phyloP scores from a whole-genome alignment of 2,888 invertebrate species.

The Agrilus biguttatus region DNA sequence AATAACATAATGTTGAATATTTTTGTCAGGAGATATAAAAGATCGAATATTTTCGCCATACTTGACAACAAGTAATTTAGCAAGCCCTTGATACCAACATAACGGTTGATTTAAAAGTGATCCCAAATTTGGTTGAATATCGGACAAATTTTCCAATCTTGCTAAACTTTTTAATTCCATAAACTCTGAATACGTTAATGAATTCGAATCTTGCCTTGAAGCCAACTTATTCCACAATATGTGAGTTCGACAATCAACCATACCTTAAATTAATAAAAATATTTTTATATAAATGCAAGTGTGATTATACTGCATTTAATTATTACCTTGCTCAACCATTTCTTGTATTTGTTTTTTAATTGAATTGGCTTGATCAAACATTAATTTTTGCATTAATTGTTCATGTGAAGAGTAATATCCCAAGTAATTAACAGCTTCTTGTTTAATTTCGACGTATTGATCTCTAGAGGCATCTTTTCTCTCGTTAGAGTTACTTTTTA shows the following conservation, averaged over 20 bases:
- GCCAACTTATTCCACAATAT: conserved; percentile 55
- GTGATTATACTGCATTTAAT: neutral
- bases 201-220: conserved; percentile 30
- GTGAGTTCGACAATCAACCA: conserved; percentile 53
- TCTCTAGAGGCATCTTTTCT: conserved; percentile 6
- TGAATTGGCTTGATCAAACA: conserved; percentile 39
- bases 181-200: conserved; percentile 46
- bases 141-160: conserved; percentile 39
- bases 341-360: conserved; percentile 40
- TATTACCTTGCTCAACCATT: conserved; percentile 42
- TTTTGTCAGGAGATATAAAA: conserved; percentile 43
- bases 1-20: conserved; percentile 45
- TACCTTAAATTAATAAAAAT: conserved; percentile 25
- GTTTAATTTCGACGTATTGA: conserved; percentile 30
- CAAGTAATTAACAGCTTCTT: conserved; percentile 51
- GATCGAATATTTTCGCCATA: conserved; percentile 43
- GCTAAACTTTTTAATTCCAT: conserved; percentile 47
- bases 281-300: neutral
- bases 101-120: conserved; percentile 45
- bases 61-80: conserved; percentile 42
- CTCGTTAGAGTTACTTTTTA: neutral
- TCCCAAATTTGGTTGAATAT: conserved; percentile 41
- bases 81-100: conserved; percentile 48
- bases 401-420: conserved; percentile 56
- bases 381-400: conserved; percentile 47